A percentile compares a stretch with the other conserved stretches of the same genome.
Conservation (phyloP, 2,888 invertebrate species). For the Erebia palarica region DNA sequence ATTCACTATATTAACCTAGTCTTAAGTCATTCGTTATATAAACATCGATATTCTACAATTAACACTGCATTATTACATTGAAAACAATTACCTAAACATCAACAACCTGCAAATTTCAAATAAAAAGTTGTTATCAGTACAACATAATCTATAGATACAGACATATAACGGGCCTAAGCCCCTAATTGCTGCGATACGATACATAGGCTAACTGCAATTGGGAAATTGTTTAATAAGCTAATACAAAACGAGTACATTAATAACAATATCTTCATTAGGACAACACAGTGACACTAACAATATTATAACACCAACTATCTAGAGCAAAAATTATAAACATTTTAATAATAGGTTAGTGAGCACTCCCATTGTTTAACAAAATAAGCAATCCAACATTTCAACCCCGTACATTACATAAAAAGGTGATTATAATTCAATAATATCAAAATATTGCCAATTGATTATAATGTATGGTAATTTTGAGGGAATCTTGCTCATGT, state of each 20-base stretch:
- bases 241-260: conserved; percentile 46
- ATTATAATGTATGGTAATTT: conserved; percentile 18
- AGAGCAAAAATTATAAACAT: conserved; percentile 60
- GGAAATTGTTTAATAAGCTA: conserved; percentile 50
- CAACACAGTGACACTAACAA: conserved; percentile 59
- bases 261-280: conserved; percentile 43
- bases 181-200: conserved; percentile 37
- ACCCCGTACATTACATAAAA: conserved; percentile 56
- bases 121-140: conserved; percentile 67
- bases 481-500: conserved; percentile 30
- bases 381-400: conserved; percentile 47
- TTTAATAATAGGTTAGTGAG: conserved; percentile 50
- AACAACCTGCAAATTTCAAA: conserved; percentile 79
- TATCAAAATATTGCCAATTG: conserved; percentile 30
- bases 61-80: conserved; percentile 55
- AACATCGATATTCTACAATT: conserved; percentile 40
- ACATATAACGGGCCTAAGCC: conserved; percentile 58
- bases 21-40: conserved; percentile 40
- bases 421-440: conserved; percentile 45
- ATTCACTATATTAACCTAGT: conserved; percentile 56
- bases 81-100: conserved; percentile 75
- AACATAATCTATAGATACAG: conserved; percentile 61
- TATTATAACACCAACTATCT: conserved; percentile 77
- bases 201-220: conserved; percentile 39
- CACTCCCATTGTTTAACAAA: conserved; percentile 55